phyloP scores from a whole-genome alignment of 64 coral and sea anemone genomes.

The Orbicella faveolata region DNA sequence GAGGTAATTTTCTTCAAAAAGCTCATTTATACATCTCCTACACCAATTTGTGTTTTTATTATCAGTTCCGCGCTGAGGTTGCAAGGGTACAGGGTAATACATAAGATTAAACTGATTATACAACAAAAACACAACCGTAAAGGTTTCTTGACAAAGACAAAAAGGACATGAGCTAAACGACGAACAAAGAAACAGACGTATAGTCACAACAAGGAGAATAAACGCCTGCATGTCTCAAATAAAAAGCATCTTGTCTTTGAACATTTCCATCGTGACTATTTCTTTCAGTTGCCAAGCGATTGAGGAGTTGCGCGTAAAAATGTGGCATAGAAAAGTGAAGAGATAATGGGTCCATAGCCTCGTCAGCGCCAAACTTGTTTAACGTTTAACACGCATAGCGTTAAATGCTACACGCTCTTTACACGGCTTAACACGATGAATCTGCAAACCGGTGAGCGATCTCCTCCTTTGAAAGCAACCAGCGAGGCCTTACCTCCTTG shows the following conservation, averaged over 20 bases:
- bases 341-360: background rate
- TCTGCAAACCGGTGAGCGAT: background rate
- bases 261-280: background rate
- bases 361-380: background rate
- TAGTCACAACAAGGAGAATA: background rate
- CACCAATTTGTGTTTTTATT: background rate
- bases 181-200: background rate
- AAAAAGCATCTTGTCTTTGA: background rate
- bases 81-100: background rate
- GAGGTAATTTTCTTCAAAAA: constrained; percentile 8
- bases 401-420: background rate
- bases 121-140: background rate
- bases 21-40: constrained; percentile 15
- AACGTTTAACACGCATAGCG: background rate
- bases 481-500: background rate
- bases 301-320: background rate
- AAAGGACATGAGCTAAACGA: no score
- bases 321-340: background rate
- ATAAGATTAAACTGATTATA: background rate
- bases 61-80: background rate
- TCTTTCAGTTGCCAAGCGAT: constrained; percentile 22
- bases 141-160: no score
- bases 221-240: background rate
- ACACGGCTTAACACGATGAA: background rate
- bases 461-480: background rate